Percentiles rank a stretch among this genome's conserved stretches.
These are phyloP conservation scores for Anastatus disparis DNA, from an alignment of 1,140 invertebrate species.

Conservation along the genomic window DNA sequence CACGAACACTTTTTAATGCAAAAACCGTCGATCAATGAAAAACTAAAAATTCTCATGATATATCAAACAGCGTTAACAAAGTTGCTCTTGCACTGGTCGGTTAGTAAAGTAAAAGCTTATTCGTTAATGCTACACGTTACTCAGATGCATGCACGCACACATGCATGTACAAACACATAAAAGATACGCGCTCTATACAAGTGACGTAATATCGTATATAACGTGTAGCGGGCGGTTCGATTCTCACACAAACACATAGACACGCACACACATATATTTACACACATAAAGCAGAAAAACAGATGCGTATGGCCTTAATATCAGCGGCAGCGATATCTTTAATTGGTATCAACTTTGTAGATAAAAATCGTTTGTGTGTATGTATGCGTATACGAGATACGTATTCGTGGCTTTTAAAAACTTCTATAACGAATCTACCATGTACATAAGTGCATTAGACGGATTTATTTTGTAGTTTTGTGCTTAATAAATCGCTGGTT, in stretches of 20 bases:
- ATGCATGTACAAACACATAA: too few species aligned
- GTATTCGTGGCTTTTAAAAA: background rate
- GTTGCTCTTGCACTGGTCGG: too few species aligned
- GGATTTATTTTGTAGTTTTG: too few species aligned
- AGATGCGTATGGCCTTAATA: background rate
- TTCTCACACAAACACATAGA: background rate
- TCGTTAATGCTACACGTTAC: too few species aligned
- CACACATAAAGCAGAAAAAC: background rate
- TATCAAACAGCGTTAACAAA: too few species aligned
- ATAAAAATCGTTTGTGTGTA: background rate
- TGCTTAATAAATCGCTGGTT: conserved; percentile 5
- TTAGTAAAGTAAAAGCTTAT: too few species aligned
- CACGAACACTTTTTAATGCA: too few species aligned
- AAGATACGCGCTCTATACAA: background rate
- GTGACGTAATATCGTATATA: conserved; percentile 24
- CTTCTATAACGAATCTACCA: background rate
- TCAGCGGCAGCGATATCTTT: conserved; percentile 1
- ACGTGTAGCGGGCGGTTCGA: conserved; percentile 13
- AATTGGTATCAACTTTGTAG: conserved; percentile 7
- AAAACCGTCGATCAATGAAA: too few species aligned
- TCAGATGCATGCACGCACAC: too few species aligned
- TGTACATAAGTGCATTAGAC: too few species aligned
- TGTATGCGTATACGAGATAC: background rate
- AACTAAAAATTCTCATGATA: too few species aligned
- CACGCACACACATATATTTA: background rate